These are phyloP conservation scores for Acleris literana DNA, from an alignment of 2,888 invertebrate genomes.

Conservation along the genomic window DNA sequence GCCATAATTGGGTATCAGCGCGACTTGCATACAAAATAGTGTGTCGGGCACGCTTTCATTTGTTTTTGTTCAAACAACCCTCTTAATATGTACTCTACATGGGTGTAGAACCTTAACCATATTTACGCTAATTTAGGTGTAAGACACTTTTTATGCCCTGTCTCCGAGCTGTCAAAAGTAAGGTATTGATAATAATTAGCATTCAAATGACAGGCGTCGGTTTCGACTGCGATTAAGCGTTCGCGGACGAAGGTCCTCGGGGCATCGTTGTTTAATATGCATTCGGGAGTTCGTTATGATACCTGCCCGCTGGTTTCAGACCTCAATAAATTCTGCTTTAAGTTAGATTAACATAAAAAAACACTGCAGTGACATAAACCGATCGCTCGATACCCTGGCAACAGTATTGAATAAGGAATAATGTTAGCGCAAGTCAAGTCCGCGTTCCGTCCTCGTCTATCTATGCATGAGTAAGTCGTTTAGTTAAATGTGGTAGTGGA, in stretches of 20 bases:
- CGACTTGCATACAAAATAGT: constrained; percentile 50
- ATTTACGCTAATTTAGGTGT: too few relatives aligned
- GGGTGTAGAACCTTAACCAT: too few relatives aligned
- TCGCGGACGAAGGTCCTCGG: constrained; percentile 40
- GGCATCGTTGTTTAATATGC: constrained; percentile 47
- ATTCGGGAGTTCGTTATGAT: constrained; percentile 39
- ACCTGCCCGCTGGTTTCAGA: constrained; percentile 27
- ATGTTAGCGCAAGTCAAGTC: constrained; percentile 27
- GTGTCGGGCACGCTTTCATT: constrained; percentile 10
- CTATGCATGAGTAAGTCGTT: constrained; percentile 35
- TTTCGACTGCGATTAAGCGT: constrained; percentile 22
- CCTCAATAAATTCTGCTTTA: constrained; percentile 23
- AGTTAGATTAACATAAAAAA: constrained; percentile 5
- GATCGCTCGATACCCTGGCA: constrained; percentile 12
- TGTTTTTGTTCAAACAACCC: too few relatives aligned
- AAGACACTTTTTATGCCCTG: too few relatives aligned
- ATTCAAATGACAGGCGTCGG: constrained; percentile 20
- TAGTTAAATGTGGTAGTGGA: constrained; percentile 37
- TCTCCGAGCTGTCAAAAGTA: constrained; percentile 16
- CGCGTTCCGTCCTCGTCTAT: constrained; percentile 30
- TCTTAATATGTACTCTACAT: too few relatives aligned
- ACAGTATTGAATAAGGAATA: constrained; percentile 7
- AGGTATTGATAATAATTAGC: constrained; percentile 32
- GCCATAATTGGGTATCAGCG: constrained; percentile 47
- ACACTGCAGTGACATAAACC: background rate